Percentiles rank a stretch among this genome's conserved stretches.
Conservation (phyloP, 2,113 vertebrate species). For the Strix aluco region DNA sequence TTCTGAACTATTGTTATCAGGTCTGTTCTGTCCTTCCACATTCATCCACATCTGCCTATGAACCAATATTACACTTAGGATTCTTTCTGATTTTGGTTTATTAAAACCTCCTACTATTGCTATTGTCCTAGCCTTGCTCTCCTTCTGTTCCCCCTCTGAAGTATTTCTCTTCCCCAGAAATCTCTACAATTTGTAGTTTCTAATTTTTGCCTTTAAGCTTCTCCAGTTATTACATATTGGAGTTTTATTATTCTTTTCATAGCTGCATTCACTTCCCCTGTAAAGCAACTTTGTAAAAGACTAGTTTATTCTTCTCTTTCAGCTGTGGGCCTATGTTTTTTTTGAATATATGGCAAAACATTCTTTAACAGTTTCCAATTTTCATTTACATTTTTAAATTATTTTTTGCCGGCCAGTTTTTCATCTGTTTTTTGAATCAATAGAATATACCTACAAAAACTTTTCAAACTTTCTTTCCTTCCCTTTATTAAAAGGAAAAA, state of each 20-base stretch:
- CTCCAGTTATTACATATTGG: neutral
- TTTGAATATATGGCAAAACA: neutral
- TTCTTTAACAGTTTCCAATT: neutral
- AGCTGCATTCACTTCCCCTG: neutral
- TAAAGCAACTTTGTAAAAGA: neutral
- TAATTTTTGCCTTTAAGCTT: neutral
- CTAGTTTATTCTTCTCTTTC: neutral
- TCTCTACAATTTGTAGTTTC: neutral
- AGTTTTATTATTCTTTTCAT: neutral
- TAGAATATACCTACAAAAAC: neutral
- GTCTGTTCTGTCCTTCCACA: neutral
- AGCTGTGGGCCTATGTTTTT: neutral
- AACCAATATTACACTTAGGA: neutral
- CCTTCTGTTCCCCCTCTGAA: neutral
- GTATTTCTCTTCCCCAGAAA: neutral
- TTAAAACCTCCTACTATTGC: neutral
- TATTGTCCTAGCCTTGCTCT: neutral
- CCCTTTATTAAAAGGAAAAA: slow-evolving; percentile 29
- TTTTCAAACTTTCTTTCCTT: slow-evolving; percentile 9
- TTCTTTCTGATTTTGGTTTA: neutral
- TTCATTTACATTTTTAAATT: neutral
- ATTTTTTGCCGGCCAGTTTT: neutral
- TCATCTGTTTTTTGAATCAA: slow-evolving; percentile 18
- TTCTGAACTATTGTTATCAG: neutral
- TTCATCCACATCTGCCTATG: neutral